Conservation (phyloP, 2,797 vertebrate species). For the Spinus pinus region DNA sequence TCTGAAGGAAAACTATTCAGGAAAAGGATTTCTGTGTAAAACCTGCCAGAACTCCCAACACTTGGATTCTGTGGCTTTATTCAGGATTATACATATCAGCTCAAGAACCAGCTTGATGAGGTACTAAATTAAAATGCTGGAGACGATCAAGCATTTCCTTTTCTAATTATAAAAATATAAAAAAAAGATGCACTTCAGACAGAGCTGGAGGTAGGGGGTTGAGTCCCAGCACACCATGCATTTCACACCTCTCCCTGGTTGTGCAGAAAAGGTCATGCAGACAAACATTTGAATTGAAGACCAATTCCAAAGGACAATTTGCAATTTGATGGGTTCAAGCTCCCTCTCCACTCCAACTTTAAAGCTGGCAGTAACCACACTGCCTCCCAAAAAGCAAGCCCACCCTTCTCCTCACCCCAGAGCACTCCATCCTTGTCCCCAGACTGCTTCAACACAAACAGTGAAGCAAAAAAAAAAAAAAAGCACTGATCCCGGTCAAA, state of each 20-base stretch:
- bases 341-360: neutral
- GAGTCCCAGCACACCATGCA: rapidly evolving
- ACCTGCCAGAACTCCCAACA: neutral
- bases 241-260: neutral
- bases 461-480: neutral
- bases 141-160: neutral
- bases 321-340: neutral
- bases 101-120: neutral
- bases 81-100: neutral
- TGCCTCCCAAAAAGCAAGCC: neutral
- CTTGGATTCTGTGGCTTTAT: neutral
- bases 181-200: neutral
- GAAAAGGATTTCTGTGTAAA: neutral
- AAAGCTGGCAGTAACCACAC: neutral
- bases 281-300: neutral
- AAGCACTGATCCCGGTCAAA: neutral
- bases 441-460: neutral
- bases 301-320: neutral
- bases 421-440: neutral
- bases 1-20: neutral
- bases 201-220: neutral
- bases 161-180: neutral
- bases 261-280: neutral
- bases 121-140: neutral
- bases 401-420: neutral